Conservation (phyloP, 2,797 vertebrate genomes). For the Sylvia borin region DNA sequence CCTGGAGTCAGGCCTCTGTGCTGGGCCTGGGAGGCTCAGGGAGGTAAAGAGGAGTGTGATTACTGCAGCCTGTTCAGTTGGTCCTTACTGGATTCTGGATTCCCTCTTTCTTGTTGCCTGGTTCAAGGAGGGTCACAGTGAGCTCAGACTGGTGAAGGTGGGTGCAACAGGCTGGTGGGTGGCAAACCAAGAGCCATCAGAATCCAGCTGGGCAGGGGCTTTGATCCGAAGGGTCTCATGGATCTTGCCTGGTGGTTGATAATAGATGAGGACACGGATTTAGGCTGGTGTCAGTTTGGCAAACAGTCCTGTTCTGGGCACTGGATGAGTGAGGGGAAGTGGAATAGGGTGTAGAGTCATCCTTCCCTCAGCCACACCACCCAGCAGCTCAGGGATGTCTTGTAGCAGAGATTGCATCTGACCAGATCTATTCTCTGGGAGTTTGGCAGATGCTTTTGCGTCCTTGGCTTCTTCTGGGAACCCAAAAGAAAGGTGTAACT, state of each 20-base stretch:
- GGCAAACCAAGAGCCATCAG: neutral
- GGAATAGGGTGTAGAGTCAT: neutral
- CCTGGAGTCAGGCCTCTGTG: neutral
- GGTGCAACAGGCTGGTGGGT: neutral
- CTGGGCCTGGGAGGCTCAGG: neutral
- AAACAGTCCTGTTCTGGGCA: neutral
- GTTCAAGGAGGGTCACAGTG: neutral
- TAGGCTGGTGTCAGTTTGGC: conserved; percentile 4
- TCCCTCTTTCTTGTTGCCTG: conserved; percentile 6
- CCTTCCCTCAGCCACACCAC: neutral
- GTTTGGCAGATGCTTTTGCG: conserved; percentile 40
- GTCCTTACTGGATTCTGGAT: neutral
- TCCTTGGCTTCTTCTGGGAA: conserved; percentile 21
- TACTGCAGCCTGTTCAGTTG: neutral
- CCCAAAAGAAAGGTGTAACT: neutral
- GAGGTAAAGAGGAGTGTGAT: neutral
- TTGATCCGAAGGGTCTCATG: neutral
- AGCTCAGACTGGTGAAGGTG: neutral
- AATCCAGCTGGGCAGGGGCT: conserved; percentile 3
- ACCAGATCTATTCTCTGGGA: neutral
- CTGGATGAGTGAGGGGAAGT: neutral
- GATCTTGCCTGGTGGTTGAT: neutral
- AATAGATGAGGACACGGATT: neutral
- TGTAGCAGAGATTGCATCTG: conserved; percentile 22
- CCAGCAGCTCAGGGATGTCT: conserved; percentile 23